Evolutionary conservation across 1,140 invertebrate species (phyloP), one percentile per base, ranked within the genome.

Genomic region (Drosophila littoralis): DNA sequence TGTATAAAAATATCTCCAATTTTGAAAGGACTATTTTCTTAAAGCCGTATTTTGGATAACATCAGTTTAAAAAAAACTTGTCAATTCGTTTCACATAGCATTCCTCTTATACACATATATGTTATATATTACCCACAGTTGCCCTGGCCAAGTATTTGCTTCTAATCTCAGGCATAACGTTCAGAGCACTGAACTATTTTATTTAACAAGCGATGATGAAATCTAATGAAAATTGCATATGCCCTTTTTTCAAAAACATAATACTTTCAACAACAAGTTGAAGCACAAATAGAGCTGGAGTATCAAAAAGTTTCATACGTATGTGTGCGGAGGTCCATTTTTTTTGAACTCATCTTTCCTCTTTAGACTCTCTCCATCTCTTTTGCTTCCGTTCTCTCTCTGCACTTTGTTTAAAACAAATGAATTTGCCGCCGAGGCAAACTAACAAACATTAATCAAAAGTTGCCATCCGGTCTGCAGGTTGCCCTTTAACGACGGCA

Each of bases 371-470:
- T 7, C 3, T 2, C n/a, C 10, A 2, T n/a, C 13, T 7, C 22
- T 48, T 15, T 22, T n/a, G 28, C 13, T 40, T 10, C 1, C 36
- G 22, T 28, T 35, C 15, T 8, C 12, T 32, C 8, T 54, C 7
- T 1, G 3, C 83, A 77, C 77, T 86, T 88, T 86, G 79, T 86
- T 82, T 81, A 83, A 86, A 86, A 79, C 79, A 86, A 86, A 86
- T 83, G 86, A 81, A 86, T 86, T 88, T 82, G 70, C 78, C 79
- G 68, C 48, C 65, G 61, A 76, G 68, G 75, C 76, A 69, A 88
- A 86, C 83, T 83, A 82, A 82, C 79, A 83, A 86, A 86, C 83
- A 86, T 86, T 86, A 86, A 86, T 86, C 83, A 86, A 88, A 86
- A 88, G 72, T 77, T 88, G 84, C 68, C 66, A 73, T 65, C 66